Evolutionary conservation across 2,888 invertebrate species (phyloP), one percentile per base, ranked within the genome.

Genomic region (Yponomeuta evonymella): DNA sequence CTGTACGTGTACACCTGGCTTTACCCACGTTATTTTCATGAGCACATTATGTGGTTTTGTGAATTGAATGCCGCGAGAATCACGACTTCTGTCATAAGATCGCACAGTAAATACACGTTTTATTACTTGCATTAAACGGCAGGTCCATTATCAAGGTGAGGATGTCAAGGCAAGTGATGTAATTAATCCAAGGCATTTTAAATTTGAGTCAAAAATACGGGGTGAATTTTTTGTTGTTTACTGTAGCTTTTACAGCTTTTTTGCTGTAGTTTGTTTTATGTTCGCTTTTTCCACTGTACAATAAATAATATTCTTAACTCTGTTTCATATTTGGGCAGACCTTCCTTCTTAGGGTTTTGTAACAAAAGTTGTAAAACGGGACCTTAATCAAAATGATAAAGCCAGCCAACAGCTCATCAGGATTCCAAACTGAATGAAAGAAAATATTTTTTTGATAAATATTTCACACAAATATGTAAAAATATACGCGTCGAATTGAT

Each of bases 71-170:
- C 51, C 51, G 15, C 5, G 51, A 15, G 51, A 58, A 58, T 58
- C 51, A 58, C 51, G 51, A 58, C 15, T 58, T 58, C 51, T 58
- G 51, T 58, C 51, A 58, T 58, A 58, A 58, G 51, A 58, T 58
- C 15, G 5, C 2, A 15, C 51, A 15, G 51, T 58, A 58, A 58
- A 58, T 58, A 15, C 5, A 58, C 43, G 6, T 8, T 43, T 8
- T 58, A 12, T 58, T 58, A 58, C 12, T 4, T 15, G 12, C 1
- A 3, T 58, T 58, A 58, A 58, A 1, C 6, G 43, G 43, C 43
- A 58, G 51, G 51, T 58, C 51, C 15, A 12, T 12, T 58, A 58
- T 58, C 51, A 58, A 58, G 51, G 51, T 8, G 15, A 58, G 2
- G 51, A 12, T 58, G 15, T 58, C 43, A 43, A 43, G 51, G 51